These are phyloP conservation scores for Chlamydotis undulata DNA, from an alignment of 2,113 vertebrate species.

Conservation along the genomic window DNA sequence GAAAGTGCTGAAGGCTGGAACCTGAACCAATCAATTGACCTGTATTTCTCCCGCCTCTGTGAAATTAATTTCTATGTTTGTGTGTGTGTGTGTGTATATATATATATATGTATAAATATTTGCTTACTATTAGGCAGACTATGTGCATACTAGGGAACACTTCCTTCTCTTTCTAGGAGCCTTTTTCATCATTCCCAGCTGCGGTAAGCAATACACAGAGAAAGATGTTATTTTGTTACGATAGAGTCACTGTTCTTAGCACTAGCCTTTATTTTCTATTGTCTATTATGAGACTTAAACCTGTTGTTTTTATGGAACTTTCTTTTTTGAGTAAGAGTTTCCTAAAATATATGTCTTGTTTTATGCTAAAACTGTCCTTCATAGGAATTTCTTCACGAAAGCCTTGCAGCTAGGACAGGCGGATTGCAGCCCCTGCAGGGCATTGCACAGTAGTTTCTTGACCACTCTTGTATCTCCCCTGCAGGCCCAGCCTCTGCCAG, in stretches of 20 bases:
- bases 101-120: neutral
- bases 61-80: neutral
- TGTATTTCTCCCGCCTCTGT: neutral
- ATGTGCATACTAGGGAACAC: neutral
- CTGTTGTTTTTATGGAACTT: neutral
- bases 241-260: neutral
- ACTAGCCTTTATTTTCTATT: neutral
- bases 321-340: neutral
- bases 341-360: neutral
- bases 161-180: neutral
- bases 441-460: neutral
- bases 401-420: neutral
- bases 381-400: neutral
- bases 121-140: neutral
- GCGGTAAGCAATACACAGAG: neutral
- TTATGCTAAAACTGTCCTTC: neutral
- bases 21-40: neutral
- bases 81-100: accelerated
- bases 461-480: neutral
- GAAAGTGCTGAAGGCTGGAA: neutral
- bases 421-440: neutral
- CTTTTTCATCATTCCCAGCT: neutral
- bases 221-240: neutral
- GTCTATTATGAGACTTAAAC: neutral
- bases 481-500: neutral